phyloP scores from a whole-genome alignment of 2,113 vertebrate species.

The Sminthopsis crassicaudata region DNA sequence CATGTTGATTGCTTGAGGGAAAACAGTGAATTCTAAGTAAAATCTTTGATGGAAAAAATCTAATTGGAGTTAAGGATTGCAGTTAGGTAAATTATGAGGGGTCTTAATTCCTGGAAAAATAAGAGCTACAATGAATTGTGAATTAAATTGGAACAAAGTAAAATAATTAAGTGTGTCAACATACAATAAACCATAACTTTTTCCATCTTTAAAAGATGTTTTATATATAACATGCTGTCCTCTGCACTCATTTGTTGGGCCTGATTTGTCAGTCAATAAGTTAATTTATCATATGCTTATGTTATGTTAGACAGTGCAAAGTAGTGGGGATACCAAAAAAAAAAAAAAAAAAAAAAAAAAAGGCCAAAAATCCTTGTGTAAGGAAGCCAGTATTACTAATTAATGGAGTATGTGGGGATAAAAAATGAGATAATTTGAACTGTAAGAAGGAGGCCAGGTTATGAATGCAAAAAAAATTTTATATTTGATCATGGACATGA shows the following conservation, averaged over 20 bases:
- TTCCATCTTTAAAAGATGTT: neutral
- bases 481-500: neutral
- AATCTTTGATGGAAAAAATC: neutral
- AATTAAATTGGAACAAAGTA: neutral
- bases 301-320: neutral
- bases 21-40: neutral
- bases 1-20: neutral
- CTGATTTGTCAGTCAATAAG: neutral
- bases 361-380: neutral
- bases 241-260: neutral
- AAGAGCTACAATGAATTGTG: neutral
- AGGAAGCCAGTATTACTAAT: neutral
- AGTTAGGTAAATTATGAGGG: neutral
- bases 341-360: too few relatives aligned
- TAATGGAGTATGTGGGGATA: neutral
- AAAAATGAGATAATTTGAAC: neutral
- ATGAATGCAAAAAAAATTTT: neutral
- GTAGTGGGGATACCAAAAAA: neutral
- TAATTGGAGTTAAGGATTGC: neutral
- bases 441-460: neutral
- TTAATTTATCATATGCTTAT: neutral
- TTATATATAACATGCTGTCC: neutral
- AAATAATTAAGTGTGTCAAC: neutral
- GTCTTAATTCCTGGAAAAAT: neutral
- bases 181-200: neutral